Conservation (phyloP, 2,113 vertebrate species). For the Gallinago paraguaiae region DNA sequence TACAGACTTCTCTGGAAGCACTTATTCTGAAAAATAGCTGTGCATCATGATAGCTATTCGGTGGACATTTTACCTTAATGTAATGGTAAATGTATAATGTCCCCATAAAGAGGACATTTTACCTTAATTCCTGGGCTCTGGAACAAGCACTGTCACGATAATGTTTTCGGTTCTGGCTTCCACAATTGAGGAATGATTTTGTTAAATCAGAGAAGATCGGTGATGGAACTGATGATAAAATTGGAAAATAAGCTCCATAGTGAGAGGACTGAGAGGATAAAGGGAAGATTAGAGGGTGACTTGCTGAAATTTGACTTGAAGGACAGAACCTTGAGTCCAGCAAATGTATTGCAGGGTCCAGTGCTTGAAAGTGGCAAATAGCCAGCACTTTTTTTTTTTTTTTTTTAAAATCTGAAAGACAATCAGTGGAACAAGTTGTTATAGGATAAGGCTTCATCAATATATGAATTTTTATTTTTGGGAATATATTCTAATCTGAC, state of each 20-base stretch:
- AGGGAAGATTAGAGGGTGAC: neutral
- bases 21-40: neutral
- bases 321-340: constrained; percentile 2
- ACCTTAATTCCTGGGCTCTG: neutral
- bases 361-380: constrained; percentile 3
- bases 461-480: neutral
- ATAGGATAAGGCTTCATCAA: neutral
- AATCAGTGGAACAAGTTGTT: neutral
- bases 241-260: neutral
- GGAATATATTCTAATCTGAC: neutral
- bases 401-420: neutral
- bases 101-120: neutral
- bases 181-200: neutral
- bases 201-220: neutral
- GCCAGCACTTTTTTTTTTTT: neutral
- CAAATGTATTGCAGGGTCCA: neutral
- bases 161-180: neutral
- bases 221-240: neutral
- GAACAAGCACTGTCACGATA: neutral
- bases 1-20: neutral
- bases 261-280: neutral
- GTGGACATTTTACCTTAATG: neutral
- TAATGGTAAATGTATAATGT: neutral
- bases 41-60: neutral
- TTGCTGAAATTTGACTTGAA: constrained; percentile 27